Base-by-base conservation (phyloP, 2,888 invertebrate species). In the Mythimna albipuncta region DNA sequence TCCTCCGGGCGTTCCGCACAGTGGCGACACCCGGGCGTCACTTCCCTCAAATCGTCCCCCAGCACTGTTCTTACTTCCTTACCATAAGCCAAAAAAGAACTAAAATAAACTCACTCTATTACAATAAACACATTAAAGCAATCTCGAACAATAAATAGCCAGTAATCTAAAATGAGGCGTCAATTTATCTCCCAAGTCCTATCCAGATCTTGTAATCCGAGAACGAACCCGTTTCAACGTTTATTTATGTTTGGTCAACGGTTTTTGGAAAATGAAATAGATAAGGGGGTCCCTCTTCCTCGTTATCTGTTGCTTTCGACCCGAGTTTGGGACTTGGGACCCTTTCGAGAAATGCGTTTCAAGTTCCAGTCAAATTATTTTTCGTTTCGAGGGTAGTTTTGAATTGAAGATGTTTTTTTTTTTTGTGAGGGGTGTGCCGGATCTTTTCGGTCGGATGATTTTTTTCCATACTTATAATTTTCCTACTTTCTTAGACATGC, bases 181-280 rank as follows among this genome's bases (percentile, higher is more conserved):
- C 79, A 75, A 79, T 81, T 85, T 78, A 85, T 86, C 79, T 76
- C 58, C 4, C 7, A 59, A 65, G 69, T 65, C 83, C 66, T 84
- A 89, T 89, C 89, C 84, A 84, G 69, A 69, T 72, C 82, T 78
- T 70, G 41, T 73, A 67, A 84, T 88, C 89, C 67, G 67, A 74
- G 82, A 50, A 61, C 55, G 74, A 88, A 92, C 94, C 93, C 94
- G 87, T 92, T 92, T 94, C 92, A 91, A 86, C 90, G 89, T 91
- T 91, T 94, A 95, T 95, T 95, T 95, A 94, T 94, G 94, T 93
- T 90, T 92, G 93, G 92, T 91, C 92, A 91, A 91, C 90, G 91
- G 90, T 91, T 91, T 92, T 91, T 90, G 81, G 90, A 91, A 93
- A 93, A 93, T 93, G 92, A 92, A 94, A 93, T 90, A 92, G 92